Percentiles rank a stretch among this genome's conserved stretches.
phyloP scores from a whole-genome alignment of 2,113 vertebrate species.

The Puffinus mauretanicus region DNA sequence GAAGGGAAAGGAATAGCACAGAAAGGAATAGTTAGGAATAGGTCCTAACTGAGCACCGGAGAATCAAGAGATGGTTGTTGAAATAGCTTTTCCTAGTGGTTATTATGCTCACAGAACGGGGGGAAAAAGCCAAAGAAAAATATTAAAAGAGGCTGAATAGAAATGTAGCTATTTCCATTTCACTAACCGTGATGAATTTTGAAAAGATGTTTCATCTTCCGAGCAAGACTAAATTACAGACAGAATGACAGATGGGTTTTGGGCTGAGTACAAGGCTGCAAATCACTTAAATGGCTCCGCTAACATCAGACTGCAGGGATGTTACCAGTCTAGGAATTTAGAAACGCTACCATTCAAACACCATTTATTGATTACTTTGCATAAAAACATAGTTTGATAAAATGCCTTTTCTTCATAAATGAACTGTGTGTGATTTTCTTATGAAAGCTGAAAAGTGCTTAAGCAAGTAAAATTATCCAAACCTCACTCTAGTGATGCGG shows the following conservation, averaged over 20 bases:
- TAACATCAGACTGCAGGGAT: neutral
- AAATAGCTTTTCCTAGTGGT: neutral
- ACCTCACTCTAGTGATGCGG: neutral
- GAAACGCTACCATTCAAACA: neutral
- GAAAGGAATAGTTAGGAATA: too few relatives aligned
- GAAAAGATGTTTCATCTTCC: constrained; percentile 38
- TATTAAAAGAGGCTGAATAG: neutral
- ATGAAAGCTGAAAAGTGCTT: neutral
- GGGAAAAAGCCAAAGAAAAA: neutral
- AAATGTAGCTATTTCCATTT: constrained; percentile 21
- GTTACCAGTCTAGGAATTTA: neutral
- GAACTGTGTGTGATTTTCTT: neutral
- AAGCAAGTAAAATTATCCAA: neutral
- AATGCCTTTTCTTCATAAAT: neutral
- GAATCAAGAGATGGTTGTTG: neutral
- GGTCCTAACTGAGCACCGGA: neutral
- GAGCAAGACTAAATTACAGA: constrained; percentile 21
- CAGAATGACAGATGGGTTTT: constrained; percentile 26
- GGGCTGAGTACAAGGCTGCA: neutral
- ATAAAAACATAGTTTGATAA: neutral
- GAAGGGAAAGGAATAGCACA: neutral
- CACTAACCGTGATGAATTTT: neutral
- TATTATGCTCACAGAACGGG: neutral
- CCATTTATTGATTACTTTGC: neutral
- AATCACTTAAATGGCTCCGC: neutral